Evolutionary conservation across 2,888 invertebrate genomes (phyloP).

Genomic region (Tinea pellionella): DNA sequence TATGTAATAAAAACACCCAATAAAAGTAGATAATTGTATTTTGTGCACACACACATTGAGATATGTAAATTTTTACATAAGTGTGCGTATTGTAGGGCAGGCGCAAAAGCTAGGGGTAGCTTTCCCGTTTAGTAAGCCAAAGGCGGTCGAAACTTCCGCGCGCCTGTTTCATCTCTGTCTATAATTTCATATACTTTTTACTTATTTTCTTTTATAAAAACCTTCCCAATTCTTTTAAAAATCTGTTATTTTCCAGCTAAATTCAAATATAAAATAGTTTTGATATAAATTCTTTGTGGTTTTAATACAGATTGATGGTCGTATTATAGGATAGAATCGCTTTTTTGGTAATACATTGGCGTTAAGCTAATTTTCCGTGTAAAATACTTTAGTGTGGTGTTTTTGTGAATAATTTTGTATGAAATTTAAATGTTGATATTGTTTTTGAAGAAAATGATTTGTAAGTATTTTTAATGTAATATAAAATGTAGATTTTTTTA

Average conservation of each 20-base stretch:
- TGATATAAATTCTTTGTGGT: neutral
- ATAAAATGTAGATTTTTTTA: neutral
- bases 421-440: neutral
- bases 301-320: neutral
- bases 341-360: neutral
- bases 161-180: neutral
- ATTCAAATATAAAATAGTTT: neutral
- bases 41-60: no score
- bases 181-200: neutral
- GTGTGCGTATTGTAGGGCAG: no score
- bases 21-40: no score
- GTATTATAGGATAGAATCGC: neutral
- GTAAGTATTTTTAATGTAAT: neutral
- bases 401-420: neutral
- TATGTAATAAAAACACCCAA: no score
- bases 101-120: no score
- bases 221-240: neutral
- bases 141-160: neutral
- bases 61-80: no score
- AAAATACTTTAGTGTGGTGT: neutral
- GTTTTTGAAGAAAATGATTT: neutral
- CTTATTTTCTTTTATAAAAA: neutral
- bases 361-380: neutral
- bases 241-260: neutral
- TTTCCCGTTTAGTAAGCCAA: neutral